Evolutionary conservation across 30 jellyfish, hydroid and myxozoan genomes (phyloP).

Genomic region (Sanderia malayensis): DNA sequence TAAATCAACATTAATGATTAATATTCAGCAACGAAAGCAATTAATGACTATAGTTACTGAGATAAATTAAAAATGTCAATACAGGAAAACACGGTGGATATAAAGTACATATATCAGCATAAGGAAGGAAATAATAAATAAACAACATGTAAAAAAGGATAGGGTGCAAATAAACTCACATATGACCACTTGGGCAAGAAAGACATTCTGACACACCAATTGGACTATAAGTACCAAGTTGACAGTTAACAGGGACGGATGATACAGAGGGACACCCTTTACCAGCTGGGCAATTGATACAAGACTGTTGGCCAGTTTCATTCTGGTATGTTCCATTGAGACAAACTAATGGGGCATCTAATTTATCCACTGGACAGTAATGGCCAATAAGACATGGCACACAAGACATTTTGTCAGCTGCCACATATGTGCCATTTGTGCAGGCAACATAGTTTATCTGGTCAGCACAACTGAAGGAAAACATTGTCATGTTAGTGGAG

Average conservation of each 20-base stretch:
- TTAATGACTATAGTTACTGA: too few relatives aligned
- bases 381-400: slow-evolving; percentile 72
- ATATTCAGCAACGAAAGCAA: too few relatives aligned
- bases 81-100: too few relatives aligned
- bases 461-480: slow-evolving; percentile 64
- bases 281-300: slow-evolving; percentile 84
- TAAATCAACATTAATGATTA: too few relatives aligned
- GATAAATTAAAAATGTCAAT: too few relatives aligned
- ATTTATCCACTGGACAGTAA: slow-evolving; percentile 67
- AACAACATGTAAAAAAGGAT: too few relatives aligned
- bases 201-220: slow-evolving; percentile 56
- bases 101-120: too few relatives aligned
- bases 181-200: slow-evolving; percentile 67
- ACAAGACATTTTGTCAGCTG: slow-evolving; percentile 63
- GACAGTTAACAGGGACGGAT: slow-evolving; percentile 60
- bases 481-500: too few relatives aligned
- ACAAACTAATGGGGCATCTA: slow-evolving; percentile 61
- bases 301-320: slow-evolving; percentile 54
- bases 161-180: too few relatives aligned
- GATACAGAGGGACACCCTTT: slow-evolving; percentile 38
- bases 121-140: too few relatives aligned
- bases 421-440: slow-evolving; percentile 40
- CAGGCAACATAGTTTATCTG: slow-evolving; percentile 46
- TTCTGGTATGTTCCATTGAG: slow-evolving; percentile 87
- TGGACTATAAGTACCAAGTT: slow-evolving; percentile 67